Percentiles rank a stretch among this genome's conserved stretches.
Evolutionary conservation across 2,113 vertebrate genomes (phyloP).

Genomic region (Brachyistius frenatus): DNA sequence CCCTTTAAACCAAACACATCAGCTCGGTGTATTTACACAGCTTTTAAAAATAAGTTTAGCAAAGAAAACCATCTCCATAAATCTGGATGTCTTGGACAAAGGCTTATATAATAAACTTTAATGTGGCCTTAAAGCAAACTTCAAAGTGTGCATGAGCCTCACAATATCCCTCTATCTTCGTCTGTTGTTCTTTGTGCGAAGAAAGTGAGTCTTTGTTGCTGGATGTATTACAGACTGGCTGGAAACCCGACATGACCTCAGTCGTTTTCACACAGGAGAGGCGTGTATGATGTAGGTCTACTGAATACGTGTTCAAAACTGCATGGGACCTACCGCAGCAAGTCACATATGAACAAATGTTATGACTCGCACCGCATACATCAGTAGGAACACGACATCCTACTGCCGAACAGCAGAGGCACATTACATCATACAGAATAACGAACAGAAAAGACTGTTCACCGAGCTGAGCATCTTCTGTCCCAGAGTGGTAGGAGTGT

Average conservation of each 20-base stretch:
- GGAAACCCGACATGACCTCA: constrained; percentile 65
- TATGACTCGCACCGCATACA: not conserved
- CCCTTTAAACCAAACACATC: constrained; percentile 9
- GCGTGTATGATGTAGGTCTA: not conserved
- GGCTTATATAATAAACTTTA: constrained; percentile 4
- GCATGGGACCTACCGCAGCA: not conserved
- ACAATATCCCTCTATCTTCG: constrained; percentile 20
- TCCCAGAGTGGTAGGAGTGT: constrained; percentile 1
- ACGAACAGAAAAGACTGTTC: constrained; percentile 11
- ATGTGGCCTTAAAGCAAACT: not conserved
- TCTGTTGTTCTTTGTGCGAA: constrained; percentile 49
- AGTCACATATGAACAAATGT: constrained; percentile 13
- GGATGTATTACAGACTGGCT: constrained; percentile 36
- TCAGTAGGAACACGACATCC: not conserved
- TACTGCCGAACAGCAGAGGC: not conserved
- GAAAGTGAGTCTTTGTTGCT: constrained; percentile 64
- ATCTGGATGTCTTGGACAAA: not conserved
- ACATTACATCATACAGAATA: constrained; percentile 13
- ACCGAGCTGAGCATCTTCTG: not conserved
- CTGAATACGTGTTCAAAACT: constrained; percentile 13
- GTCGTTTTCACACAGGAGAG: constrained; percentile 44
- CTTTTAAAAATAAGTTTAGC: not conserved
- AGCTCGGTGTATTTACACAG: not conserved
- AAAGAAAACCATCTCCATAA: constrained; percentile 5
- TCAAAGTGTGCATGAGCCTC: constrained; percentile 5